phyloP scores from a whole-genome alignment of 2,797 vertebrate genomes.

The Potorous gilbertii region DNA sequence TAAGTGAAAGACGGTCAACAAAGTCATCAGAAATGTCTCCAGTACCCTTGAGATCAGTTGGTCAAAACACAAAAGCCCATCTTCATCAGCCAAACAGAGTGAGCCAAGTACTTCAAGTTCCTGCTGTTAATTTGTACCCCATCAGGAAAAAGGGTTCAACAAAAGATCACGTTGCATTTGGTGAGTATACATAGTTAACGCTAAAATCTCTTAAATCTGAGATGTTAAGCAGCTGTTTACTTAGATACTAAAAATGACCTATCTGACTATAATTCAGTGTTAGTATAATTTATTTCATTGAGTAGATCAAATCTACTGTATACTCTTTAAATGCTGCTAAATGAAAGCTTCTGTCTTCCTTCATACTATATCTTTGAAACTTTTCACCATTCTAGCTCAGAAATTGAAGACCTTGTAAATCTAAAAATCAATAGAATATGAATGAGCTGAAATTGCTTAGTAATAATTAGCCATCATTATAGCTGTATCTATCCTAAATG shows the following conservation, averaged over 20 bases:
- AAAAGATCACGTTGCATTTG: slow-evolving; percentile 88
- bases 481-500: background rate
- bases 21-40: slow-evolving; percentile 95
- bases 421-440: background rate
- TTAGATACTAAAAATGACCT: background rate
- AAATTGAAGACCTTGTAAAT: background rate
- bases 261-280: background rate
- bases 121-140: slow-evolving; percentile 93
- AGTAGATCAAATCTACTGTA: background rate
- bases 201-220: background rate
- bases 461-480: background rate
- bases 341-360: background rate
- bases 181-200: slow-evolving; percentile 85
- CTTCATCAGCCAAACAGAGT: slow-evolving; percentile 91
- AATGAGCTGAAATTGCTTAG: background rate
- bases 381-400: background rate
- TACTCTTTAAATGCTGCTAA: background rate
- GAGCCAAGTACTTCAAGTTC: slow-evolving; percentile 95
- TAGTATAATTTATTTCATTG: background rate
- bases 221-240: background rate
- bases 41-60: slow-evolving; percentile 89
- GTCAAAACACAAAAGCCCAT: slow-evolving; percentile 88
- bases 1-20: slow-evolving; percentile 91
- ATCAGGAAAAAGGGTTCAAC: slow-evolving; percentile 92
- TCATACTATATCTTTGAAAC: background rate